These are phyloP conservation scores for Reticulitermes speratus DNA, from an alignment of 1,140 invertebrate species.

Conservation along the genomic window DNA sequence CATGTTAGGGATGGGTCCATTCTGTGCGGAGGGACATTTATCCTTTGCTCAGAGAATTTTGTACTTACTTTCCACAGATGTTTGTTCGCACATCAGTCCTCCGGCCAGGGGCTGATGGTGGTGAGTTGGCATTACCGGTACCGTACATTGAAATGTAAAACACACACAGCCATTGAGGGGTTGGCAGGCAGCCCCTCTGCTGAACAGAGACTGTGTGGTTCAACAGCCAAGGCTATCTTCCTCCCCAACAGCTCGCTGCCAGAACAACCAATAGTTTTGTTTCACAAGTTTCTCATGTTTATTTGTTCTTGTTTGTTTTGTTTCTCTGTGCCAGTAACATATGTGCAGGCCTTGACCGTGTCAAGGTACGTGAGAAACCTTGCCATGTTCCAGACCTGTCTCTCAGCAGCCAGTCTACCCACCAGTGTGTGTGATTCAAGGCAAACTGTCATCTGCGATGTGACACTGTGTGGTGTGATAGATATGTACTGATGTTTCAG, in stretches of 20 bases:
- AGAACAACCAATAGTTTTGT: conserved; percentile 2
- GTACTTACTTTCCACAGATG: conserved; percentile 36
- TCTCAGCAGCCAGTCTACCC: neutral
- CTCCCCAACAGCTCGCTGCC: conserved; percentile 14
- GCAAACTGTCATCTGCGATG: too few species aligned
- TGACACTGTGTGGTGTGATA: too few species aligned
- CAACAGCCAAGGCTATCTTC: conserved; percentile 13
- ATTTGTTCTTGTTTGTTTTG: conserved; percentile 10
- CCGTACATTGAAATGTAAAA: conserved; percentile 19
- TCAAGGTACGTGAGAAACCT: neutral
- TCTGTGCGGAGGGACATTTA: conserved; percentile 24
- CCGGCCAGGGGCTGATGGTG: conserved; percentile 24
- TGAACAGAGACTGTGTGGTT: conserved; percentile 14
- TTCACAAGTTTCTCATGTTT: conserved; percentile 2
- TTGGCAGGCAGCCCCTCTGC: conserved; percentile 10
- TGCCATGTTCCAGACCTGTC: neutral
- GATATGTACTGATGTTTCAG: too few species aligned
- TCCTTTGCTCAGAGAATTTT: conserved; percentile 35
- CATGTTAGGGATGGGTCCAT: conserved; percentile 20
- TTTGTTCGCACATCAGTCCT: conserved; percentile 23
- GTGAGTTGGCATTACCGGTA: conserved; percentile 16
- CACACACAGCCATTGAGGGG: conserved; percentile 9
- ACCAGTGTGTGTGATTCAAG: neutral
- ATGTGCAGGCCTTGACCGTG: neutral
- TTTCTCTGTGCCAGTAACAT: neutral